Evolutionary conservation across 2,113 vertebrate species (phyloP).

Genomic region (Acanthisitta chloris): DNA sequence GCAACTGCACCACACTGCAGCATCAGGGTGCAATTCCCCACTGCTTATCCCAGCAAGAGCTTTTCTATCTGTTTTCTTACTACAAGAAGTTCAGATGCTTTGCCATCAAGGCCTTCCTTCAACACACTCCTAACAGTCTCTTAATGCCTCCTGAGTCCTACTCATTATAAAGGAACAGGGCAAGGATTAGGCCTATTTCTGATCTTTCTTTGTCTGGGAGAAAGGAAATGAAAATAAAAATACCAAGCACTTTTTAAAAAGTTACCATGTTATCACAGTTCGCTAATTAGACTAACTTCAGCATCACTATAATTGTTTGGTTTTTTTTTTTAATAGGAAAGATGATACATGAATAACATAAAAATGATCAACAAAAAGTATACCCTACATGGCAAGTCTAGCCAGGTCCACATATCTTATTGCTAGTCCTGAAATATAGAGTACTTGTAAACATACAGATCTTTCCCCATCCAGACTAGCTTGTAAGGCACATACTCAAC

Average conservation of each 20-base stretch:
- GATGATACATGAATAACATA: neutral
- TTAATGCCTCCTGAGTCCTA: neutral
- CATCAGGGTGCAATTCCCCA: neutral
- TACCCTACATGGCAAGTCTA: neutral
- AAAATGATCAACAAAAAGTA: neutral
- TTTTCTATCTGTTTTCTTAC: neutral
- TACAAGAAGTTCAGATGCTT: neutral
- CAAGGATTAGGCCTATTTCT: neutral
- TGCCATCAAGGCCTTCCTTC: neutral
- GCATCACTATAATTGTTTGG: neutral
- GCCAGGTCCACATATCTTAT: neutral
- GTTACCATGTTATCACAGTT: neutral
- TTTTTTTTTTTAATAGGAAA: neutral
- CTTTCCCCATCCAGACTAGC: neutral
- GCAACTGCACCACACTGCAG: neutral
- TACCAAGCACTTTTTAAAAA: neutral
- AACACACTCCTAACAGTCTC: neutral
- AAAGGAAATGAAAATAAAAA: neutral
- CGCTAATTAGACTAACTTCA: neutral
- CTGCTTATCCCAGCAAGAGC: neutral
- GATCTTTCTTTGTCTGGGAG: neutral
- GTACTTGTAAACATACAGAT: neutral
- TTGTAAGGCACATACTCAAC: neutral
- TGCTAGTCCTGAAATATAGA: neutral
- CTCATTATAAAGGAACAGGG: neutral